Percentiles rank a stretch among this genome's conserved stretches.
Conservation (phyloP, 1,140 invertebrate species). For the Heliconius hermathena region DNA sequence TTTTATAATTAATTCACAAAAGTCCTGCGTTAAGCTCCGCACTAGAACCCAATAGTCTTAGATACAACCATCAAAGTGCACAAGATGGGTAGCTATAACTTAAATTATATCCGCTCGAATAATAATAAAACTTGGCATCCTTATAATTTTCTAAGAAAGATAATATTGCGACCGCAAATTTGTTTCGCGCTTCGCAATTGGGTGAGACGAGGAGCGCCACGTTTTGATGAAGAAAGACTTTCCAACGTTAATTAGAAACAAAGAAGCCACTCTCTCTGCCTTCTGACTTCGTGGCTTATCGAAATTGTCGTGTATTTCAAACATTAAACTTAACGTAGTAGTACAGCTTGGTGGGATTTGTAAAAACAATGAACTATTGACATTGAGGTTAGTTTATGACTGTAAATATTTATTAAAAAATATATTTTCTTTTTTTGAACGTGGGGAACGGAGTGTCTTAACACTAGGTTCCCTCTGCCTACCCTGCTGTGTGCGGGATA, state of each 20-base stretch:
- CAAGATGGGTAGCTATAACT: neutral
- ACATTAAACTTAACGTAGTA: no score
- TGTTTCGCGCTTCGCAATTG: conserved; percentile 3
- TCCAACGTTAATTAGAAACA: neutral
- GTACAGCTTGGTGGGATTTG: no score
- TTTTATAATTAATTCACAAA: no score
- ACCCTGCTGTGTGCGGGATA: no score
- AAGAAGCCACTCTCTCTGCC: neutral
- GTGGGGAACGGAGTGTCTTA: no score
- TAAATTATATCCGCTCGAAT: neutral
- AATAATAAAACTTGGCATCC: neutral
- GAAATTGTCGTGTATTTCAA: neutral
- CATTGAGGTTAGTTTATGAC: no score
- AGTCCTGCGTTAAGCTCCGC: no score
- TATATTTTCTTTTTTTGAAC: no score
- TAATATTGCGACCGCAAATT: neutral
- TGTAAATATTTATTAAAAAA: no score
- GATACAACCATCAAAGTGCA: neutral
- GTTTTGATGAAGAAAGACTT: neutral
- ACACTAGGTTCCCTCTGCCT: no score
- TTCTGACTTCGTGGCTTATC: neutral
- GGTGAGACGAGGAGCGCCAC: neutral
- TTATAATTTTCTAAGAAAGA: neutral
- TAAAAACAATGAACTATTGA: no score
- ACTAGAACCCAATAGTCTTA: neutral